Evolutionary conservation across 2,797 vertebrate genomes (phyloP).

Genomic region (Liasis olivaceus): DNA sequence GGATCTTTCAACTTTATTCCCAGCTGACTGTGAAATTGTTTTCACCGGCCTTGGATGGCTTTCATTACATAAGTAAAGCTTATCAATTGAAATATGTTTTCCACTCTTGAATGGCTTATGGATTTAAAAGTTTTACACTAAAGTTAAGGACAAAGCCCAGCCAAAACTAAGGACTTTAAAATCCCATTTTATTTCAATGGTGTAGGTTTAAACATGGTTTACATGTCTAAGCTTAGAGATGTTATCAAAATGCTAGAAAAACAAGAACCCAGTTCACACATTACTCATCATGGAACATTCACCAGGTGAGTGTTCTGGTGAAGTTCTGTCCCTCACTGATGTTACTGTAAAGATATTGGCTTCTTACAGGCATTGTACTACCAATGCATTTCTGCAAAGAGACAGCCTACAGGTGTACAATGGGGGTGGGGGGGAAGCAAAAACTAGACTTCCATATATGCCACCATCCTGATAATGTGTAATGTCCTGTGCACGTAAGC

Average conservation of each 20-base stretch:
- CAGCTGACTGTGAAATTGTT: constrained; percentile 36
- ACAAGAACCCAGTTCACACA: not conserved
- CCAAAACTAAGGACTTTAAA: not conserved
- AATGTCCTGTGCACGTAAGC: not conserved
- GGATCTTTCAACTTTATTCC: constrained; percentile 12
- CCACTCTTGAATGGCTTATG: constrained; percentile 19
- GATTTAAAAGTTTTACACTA: constrained; percentile 13
- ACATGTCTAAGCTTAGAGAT: not conserved
- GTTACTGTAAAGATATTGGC: not conserved
- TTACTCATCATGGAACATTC: not conserved
- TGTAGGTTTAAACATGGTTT: not conserved
- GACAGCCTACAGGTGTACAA: not conserved
- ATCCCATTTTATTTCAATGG: not conserved
- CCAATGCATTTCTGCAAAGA: not conserved
- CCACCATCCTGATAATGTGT: not conserved
- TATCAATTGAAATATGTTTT: constrained; percentile 32
- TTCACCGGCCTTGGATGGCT: constrained; percentile 19
- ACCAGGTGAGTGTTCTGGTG: not conserved
- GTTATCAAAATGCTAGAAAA: not conserved
- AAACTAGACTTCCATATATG: not conserved
- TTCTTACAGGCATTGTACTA: not conserved
- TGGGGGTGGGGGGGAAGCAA: not conserved
- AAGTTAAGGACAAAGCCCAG: constrained; percentile 25
- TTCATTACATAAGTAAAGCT: constrained; percentile 24
- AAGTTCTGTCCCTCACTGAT: not conserved